phyloP scores from a whole-genome alignment of 2,888 invertebrate genomes.

The Macrosoma leucophasiata region DNA sequence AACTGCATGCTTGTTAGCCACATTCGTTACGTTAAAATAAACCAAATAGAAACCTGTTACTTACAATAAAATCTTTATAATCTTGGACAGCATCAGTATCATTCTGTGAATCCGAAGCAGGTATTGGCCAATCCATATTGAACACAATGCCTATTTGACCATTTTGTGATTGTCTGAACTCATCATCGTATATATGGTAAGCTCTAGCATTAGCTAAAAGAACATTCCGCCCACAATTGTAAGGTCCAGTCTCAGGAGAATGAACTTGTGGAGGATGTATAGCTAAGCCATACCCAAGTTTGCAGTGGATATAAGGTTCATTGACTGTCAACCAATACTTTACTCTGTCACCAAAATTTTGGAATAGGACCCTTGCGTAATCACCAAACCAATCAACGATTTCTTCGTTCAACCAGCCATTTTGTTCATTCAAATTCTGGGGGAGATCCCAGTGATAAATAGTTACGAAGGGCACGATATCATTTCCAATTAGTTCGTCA shows the following conservation, averaged over 20 bases:
- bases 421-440: constrained; percentile 57
- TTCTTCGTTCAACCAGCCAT: constrained; percentile 59
- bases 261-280: constrained; percentile 37
- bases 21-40: no score
- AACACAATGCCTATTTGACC: constrained; percentile 62
- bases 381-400: constrained; percentile 53
- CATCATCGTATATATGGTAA: constrained; percentile 45
- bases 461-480: constrained; percentile 74
- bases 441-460: constrained; percentile 70
- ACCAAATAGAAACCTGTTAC: constrained; percentile 34
- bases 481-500: constrained; percentile 70
- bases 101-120: constrained; percentile 21
- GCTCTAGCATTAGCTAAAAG: constrained; percentile 68
- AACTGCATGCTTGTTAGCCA: no score
- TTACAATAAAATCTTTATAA: constrained; percentile 31
- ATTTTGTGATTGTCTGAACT: constrained; percentile 42
- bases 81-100: constrained; percentile 22
- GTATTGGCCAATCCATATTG: constrained; percentile 26
- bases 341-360: constrained; percentile 56
- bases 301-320: constrained; percentile 55
- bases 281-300: constrained; percentile 47
- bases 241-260: constrained; percentile 51
- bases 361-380: constrained; percentile 52
- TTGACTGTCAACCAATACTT: constrained; percentile 74
- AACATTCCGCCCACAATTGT: constrained; percentile 59